Percentiles rank a stretch among this genome's conserved stretches.
Evolutionary conservation across 2,797 vertebrate species (phyloP).

Genomic region (Garrulus glandarius): DNA sequence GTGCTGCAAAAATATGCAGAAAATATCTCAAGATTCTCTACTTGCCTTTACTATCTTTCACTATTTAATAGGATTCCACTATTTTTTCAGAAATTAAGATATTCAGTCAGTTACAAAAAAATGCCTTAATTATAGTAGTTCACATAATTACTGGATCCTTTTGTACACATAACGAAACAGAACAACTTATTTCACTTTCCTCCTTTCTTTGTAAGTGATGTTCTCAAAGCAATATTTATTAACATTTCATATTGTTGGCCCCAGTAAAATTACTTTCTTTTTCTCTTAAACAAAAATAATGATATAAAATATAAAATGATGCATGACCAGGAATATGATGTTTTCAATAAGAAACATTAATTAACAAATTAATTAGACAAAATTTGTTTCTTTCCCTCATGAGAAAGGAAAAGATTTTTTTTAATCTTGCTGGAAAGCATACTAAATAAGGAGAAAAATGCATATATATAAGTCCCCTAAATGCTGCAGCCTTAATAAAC

Average conservation of each 20-base stretch:
- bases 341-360: conserved; percentile 33
- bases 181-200: neutral
- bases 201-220: neutral
- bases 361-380: conserved; percentile 49
- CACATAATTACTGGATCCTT: neutral
- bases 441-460: conserved; percentile 3
- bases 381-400: neutral
- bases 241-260: neutral
- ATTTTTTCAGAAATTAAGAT: neutral
- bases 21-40: neutral
- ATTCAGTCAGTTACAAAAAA: neutral
- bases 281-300: neutral
- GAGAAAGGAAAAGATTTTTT: neutral
- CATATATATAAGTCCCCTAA: neutral
- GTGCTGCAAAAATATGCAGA: neutral
- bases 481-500: conserved; percentile 28
- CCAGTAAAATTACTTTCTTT: neutral
- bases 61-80: neutral
- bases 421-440: neutral
- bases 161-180: neutral
- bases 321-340: conserved; percentile 8
- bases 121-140: neutral
- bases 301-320: neutral
- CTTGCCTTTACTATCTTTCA: neutral
- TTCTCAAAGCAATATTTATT: neutral